Evolutionary conservation across 1,140 invertebrate species (phyloP), one percentile per base, ranked within the genome.

Genomic region (Drosophila sp.): DNA sequence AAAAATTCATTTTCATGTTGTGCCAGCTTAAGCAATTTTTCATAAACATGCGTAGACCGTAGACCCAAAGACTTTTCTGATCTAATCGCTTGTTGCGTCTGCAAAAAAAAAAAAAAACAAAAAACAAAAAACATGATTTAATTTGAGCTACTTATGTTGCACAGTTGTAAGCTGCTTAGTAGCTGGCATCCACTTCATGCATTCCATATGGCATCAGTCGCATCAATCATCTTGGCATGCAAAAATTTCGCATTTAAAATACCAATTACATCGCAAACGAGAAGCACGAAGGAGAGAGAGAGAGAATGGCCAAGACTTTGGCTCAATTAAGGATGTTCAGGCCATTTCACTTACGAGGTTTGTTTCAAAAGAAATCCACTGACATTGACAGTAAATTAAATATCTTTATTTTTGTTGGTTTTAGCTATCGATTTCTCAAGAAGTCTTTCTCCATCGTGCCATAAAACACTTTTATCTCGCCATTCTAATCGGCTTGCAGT

Each of bases 1-100:
- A 89, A 89, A 89, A 89, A 89, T 89, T 84, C 73, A 89, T 89
- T 89, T 79, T 84, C 85, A 79, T 89, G 84, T 89, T 84, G 35
- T 25, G 56, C 69, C 77, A 78, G 84, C 84, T 89, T 80, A 71
- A 80, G 80, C 79, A 80, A 89, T 89, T 89, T 89, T 87, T 89
- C 85, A 84, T 84, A 84, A 80, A 79, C 64, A 78, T 79, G 72
- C 79, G 68, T 35, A 58, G 66, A 23, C 25, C 32, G 47, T 33
- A 10, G n/a, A 27, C 29, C 60, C 6, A 44, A 72, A 33, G 25
- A 60, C 32, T 41, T 70, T 27, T 23, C 38, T 70, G 30, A n/a
- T 35, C 38, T 70, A 40, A n/a, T 32, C n/a, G 73, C 74, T 73
- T 77, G 75, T 77, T 77, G 75, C 75, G 80, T 74, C 68, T 66